Evolutionary conservation across 2,113 vertebrate species (phyloP).

Genomic region (Origma solitaria): DNA sequence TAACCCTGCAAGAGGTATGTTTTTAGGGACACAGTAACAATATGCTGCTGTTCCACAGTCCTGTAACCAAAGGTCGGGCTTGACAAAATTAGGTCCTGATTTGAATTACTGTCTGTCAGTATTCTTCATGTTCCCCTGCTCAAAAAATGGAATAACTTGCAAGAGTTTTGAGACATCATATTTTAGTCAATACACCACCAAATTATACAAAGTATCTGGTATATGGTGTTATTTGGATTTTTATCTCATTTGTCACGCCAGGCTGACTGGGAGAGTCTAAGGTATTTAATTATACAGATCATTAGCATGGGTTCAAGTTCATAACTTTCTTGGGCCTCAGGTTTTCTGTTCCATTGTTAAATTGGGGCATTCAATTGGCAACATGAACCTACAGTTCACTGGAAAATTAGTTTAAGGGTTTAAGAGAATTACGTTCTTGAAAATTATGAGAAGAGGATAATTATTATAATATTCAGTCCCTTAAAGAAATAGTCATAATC

Average conservation of each 20-base stretch:
- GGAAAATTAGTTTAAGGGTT: background rate
- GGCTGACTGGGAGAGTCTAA: background rate
- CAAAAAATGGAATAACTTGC: background rate
- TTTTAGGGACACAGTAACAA: background rate
- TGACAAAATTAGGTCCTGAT: background rate
- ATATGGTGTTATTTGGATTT: background rate
- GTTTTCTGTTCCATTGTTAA: background rate
- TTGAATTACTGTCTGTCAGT: background rate
- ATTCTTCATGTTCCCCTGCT: background rate
- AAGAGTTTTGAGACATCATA: background rate
- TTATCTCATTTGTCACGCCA: background rate
- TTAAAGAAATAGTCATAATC: background rate
- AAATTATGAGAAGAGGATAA: background rate
- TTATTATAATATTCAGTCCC: background rate
- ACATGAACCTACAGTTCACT: background rate
- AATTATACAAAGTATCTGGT: background rate
- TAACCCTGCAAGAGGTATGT: background rate
- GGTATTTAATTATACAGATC: background rate
- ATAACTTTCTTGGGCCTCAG: background rate
- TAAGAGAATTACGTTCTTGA: background rate
- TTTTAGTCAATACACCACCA: background rate
- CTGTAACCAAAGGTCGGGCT: background rate
- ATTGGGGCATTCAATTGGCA: background rate
- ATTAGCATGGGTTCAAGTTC: background rate
- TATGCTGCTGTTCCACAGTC: background rate